Base-by-base conservation (phyloP, 2,113 vertebrate species). In the Pelecanus crispus region DNA sequence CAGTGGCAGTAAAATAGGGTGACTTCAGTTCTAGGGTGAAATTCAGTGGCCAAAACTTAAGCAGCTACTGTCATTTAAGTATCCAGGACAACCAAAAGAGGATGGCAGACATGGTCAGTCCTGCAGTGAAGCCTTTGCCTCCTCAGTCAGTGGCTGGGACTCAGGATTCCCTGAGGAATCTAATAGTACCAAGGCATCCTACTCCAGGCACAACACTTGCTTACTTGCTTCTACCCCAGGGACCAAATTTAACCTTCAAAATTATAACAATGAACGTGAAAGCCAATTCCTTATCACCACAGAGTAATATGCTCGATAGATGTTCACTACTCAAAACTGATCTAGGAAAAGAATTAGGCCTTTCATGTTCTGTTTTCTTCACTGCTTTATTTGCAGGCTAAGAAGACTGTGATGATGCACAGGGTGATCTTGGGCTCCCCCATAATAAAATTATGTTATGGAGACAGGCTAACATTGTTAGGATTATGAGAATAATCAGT, bases 281-380 rank as follows among this genome's bases (percentile, higher is more conserved):
- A 90, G 17, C 2, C 22, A 56, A 58, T 38, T 77, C 44, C 31
- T 59, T 15, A 5, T 66, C 74, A 47, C 25, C 0, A 0, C 8
- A 58, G 70, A 40, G 11, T 32, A n/a, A 42, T 26, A 50, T 8
- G 13, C 18, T 74, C 10, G 0, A 6, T 45, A 13, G 6, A 24
- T 24, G 6, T 56, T 71, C n/a, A 62, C 36, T 44, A 18, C 26
- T 49, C 24, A 66, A 73, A 94, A 70, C 11, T 50, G 47, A 50
- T 4, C 25, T 4, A 36, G 25, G 28, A 84, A 74, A 81, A 81
- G 5, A 73, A 40, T 55, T 26, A 55, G 44, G 9, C 6, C 7
- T 87, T 62, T 50, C n/a, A n/a, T 20, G 10, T 53, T 77, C 34
- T 62, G 6, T 16, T 83, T 79, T 70, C 44, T 92, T 62, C 45